Evolutionary conservation across 1,140 invertebrate genomes (phyloP), one percentile per base, ranked within the genome.

Genomic region (Nasonia giraulti): DNA sequence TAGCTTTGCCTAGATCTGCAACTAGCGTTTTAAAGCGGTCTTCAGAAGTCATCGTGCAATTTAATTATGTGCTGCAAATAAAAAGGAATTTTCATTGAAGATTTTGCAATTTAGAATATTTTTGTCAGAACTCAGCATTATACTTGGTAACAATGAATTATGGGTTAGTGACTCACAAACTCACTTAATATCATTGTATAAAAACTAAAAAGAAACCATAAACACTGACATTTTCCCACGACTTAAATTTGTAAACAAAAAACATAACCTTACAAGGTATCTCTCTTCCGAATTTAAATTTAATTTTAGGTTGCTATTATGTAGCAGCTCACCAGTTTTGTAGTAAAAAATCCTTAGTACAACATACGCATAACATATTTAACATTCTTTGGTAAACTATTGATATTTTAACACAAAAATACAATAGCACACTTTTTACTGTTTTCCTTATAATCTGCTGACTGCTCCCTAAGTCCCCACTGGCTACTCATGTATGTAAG

Each of bases 1-100:
- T 97, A 85, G 94, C 95, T 91, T 94, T 96, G 85, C 96, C 96
- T 88, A 96, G 92, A 93, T 95, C 96, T 89, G 91, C 94, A 88
- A 90, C 89, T 82, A 89, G 92, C 87, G 89, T 93, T 91, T 90
- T 92, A 40, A 92, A 85, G 77, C 91, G 90, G 78, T 93, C 91
- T 37, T 93, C 92, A 84, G 89, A 91, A 17, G 90, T 91, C 91
- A 93, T 92, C n/a, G 2, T 77, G 31, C 8, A 83, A 40, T 20
- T 44, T n/a, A 31, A 3, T 20, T 17, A 37, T n/a, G 17, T 7
- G 10, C 73, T 75, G 73, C 3, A 14, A 78, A 62, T 50, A 71
- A 82, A 55, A 31, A 44, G n/a, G 6, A 81, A 73, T 47, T 27
- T 27, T 68, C 5, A 77, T 77, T 50, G 37, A 79, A 40, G 20